Evolutionary conservation across 2,888 invertebrate genomes (phyloP).

Genomic region (Apotomis turbidana): DNA sequence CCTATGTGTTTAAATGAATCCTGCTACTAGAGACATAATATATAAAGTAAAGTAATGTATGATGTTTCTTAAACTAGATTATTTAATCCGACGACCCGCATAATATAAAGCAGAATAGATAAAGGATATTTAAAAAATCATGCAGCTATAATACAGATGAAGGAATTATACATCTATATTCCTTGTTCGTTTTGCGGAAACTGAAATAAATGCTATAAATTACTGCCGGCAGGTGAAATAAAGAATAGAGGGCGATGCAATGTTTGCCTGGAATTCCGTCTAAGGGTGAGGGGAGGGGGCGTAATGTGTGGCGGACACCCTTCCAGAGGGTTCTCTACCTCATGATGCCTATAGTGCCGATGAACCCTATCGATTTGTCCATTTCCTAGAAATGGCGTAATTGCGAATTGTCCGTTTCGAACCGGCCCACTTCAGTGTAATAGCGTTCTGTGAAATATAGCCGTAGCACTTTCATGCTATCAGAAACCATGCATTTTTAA

Average conservation of each 20-base stretch:
- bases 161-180: slow-evolving; percentile 31
- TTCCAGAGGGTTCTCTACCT: slow-evolving; percentile 71
- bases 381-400: slow-evolving; percentile 74
- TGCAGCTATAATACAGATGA: slow-evolving; percentile 2
- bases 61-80: too few relatives aligned
- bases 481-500: slow-evolving; percentile 39
- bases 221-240: slow-evolving; percentile 62
- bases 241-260: slow-evolving; percentile 65
- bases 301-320: slow-evolving; percentile 75
- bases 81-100: too few relatives aligned
- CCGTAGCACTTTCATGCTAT: slow-evolving; percentile 25
- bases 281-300: slow-evolving; percentile 65
- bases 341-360: slow-evolving; percentile 79
- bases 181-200: slow-evolving; percentile 39
- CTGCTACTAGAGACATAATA: too few relatives aligned
- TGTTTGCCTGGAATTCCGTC: slow-evolving; percentile 72
- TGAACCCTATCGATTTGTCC: slow-evolving; percentile 80
- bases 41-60: too few relatives aligned
- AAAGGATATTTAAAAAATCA: background rate
- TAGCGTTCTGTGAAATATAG: slow-evolving; percentile 36
- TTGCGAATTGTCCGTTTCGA: slow-evolving; percentile 63
- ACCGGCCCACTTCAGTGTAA: slow-evolving; percentile 29
- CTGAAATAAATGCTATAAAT: slow-evolving; percentile 44
- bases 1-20: too few relatives aligned
- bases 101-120: too few relatives aligned